Base-by-base conservation (phyloP, 2,888 invertebrate genomes). In the Orchesella flavescens region DNA sequence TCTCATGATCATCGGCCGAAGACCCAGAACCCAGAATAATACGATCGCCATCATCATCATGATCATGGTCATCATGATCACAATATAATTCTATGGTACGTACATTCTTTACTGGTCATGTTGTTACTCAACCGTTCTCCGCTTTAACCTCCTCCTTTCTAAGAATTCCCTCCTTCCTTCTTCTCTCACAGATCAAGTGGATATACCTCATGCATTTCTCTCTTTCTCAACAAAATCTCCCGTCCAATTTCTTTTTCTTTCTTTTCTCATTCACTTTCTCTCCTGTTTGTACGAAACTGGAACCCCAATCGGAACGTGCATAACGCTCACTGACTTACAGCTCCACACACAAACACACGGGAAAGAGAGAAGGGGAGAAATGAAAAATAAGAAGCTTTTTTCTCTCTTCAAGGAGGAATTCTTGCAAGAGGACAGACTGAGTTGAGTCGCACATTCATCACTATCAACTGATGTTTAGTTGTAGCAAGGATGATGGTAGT, bases 381-480 rank as follows among this genome's bases (percentile, higher is more conserved):
- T 63, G 61, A 61, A 63, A 53, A 49, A 78, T 78, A 78, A 78
- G 76, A 68, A 57, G 23, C 21, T 43, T 76, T 43, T 49, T 49
- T 44, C 43, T 75, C 57, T 57, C 12, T 15, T 23, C 19, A 46
- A 65, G 24, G 65, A 71, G 44, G 53, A 55, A 63, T 34, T n/a
- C n/a, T 63, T 72, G 61, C 65, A 13, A 68, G 53, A 73, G 80
- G 74, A 74, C 80, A 68, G 57, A 74, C 46, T 61, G 49, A 74
- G 65, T 80, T 74, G 66, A 73, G 57, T 80, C 68, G 66, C 80
- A 80, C 80, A 80, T 80, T 80, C 80, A 80, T 80, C 80, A 80
- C 80, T 57, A 80, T 80, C 80, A 80, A 68, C 74, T 80, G 80
- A 80, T 80, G 80, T 80, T 80, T 74, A 66, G 80, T 68, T 74